Base-by-base conservation (phyloP, 2,113 vertebrate species). In the Actenoides lindsayi region DNA sequence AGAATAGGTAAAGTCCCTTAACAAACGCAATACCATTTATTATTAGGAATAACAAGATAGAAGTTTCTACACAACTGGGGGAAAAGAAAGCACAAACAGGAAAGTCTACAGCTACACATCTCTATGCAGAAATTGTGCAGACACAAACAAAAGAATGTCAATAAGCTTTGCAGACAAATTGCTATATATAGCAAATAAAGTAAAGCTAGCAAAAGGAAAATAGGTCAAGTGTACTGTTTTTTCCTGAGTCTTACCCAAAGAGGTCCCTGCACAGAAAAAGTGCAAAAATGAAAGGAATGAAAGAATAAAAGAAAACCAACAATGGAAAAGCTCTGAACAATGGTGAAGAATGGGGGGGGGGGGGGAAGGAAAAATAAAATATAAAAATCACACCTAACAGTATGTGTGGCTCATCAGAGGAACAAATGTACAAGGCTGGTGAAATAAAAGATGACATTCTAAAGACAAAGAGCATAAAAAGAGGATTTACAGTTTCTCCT, bases 201-300 rank as follows among this genome's bases (percentile, higher is more conserved):
- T 2, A 3, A 42, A 76, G 48, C 59, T 91, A 95, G n/a, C 51
- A 83, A 76, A 89, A 82, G 46, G 64, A 63, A 94, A 95, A 63
- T 59, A 88, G 79, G 92, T 88, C 75, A 86, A 80, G n/a, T 30
- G 35, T 69, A 62, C 33, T 82, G 31, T 59, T 91, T 81, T 93
- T 83, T 93, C 76, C 76, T 76, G 42, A 92, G 35, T 79, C 96
- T 97, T 96, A 96, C 95, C 94, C 15, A 64, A 96, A 94, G 57
- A 96, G 51, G 13, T 93, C 86, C 76, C 91, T 95, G 69, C 23
- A 94, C 10, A 79, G 67, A 91, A 57, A 68, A 92, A n/a, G 69
- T 50, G 44, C n/a, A 83, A 78, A 96, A 83, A 57, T 14, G 16
- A 63, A 78, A 37, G 35, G n/a, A 90, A 83, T 79, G 2, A 62